Percentiles rank a stretch among this genome's conserved stretches.
phyloP scores from a whole-genome alignment of 2,113 vertebrate genomes.

The Larimichthys crocea region DNA sequence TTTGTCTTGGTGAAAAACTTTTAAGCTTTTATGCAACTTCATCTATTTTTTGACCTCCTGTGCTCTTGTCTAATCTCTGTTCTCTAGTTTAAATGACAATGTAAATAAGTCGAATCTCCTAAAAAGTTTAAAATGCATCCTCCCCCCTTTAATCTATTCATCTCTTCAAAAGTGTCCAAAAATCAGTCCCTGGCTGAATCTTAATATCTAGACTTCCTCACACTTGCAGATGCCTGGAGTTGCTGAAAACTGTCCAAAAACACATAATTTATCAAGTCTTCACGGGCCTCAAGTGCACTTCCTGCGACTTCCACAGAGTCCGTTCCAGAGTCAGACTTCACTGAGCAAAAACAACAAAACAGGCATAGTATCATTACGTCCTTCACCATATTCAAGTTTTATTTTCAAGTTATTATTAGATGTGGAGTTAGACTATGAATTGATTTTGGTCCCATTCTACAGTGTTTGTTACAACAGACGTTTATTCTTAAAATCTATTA shows the following conservation, averaged over 20 bases:
- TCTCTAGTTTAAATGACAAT: not conserved
- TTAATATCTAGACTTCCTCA: not conserved
- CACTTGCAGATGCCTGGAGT: not conserved
- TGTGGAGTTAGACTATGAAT: not conserved
- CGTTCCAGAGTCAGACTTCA: not conserved
- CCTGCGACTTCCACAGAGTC: not conserved
- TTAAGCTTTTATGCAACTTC: not conserved
- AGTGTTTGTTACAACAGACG: not conserved
- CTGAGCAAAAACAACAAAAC: not conserved
- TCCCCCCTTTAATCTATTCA: not conserved
- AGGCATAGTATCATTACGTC: not conserved
- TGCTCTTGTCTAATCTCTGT: not conserved
- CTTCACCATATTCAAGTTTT: not conserved
- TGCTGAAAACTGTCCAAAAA: not conserved
- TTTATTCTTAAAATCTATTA: too few species aligned
- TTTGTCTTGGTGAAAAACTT: not conserved
- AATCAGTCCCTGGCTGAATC: not conserved
- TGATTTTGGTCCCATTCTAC: not conserved
- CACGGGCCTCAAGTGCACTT: not conserved
- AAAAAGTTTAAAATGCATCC: not conserved
- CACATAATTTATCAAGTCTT: slow-evolving; percentile 15
- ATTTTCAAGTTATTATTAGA: not conserved
- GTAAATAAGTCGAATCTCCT: not conserved
- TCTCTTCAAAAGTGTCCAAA: not conserved
- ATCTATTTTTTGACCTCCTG: not conserved